Evolutionary conservation across 2,888 invertebrate genomes (phyloP), one percentile per base, ranked within the genome.

Genomic region (Microctonus brassicae): DNA sequence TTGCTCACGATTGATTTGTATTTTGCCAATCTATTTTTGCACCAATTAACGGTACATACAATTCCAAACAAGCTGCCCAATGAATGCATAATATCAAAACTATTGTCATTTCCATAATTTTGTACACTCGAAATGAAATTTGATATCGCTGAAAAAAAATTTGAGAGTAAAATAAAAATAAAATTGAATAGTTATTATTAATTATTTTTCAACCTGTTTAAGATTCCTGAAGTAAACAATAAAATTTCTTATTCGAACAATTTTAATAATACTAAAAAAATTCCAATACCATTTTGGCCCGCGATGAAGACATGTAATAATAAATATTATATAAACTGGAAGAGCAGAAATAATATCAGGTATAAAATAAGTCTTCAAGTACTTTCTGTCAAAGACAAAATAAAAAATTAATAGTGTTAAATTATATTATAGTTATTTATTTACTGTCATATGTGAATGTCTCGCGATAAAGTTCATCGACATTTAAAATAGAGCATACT

Each of bases 41-140:
- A 5, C 78, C 75, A 1, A 75, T 60, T 6, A 78, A 69, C 0
- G 85, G 84, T 2, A 87, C 73, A 65, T 82, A 85, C 64, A 84
- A 83, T 53, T 86, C 83, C 6, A 86, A 61, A 73, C 87, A 87
- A 1, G 85, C 81, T 0, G 81, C 77, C 87, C 87, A 88, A 22
- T 86, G 86, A 13, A 86, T 61, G 13, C 60, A 75, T 10, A 83
- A 52, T 2, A 79, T 60, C 4, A 81, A 60, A 3, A 84, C 74
- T 1, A 79, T 68, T 11, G 65, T 29, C 58, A 84, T 76, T 72
- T 84, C 80, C 0, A 82, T 36, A 2, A 83, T 74, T 73, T 83
- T 85, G 34, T 79, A 76, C 4, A 57, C 65, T 34, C 80, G 80
- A 55, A 82, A 82, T 1, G 79, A 78, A 9, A 83, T 61, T 58